Conservation (phyloP, 2,113 vertebrate genomes). For the Cryptotis parvus region DNA sequence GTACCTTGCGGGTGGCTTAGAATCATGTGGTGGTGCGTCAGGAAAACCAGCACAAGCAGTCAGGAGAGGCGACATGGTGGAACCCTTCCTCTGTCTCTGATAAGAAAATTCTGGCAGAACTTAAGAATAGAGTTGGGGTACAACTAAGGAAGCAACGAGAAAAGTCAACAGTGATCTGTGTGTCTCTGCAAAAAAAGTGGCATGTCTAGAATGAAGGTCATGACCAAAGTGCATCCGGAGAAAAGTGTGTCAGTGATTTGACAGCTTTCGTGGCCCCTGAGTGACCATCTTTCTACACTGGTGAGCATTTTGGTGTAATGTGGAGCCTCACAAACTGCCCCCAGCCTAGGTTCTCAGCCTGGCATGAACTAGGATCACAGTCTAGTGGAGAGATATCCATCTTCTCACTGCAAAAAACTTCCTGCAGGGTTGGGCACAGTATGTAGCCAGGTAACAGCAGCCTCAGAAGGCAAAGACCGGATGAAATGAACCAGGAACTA, state of each 20-base stretch:
- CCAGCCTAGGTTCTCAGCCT: not conserved
- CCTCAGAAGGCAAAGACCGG: not conserved
- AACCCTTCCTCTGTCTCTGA: not conserved
- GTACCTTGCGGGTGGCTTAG: not conserved
- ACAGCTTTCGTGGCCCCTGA: not conserved
- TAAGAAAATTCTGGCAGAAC: not conserved
- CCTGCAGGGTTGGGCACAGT: not conserved
- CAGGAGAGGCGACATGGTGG: not conserved
- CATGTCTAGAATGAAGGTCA: not conserved
- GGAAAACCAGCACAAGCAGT: not conserved
- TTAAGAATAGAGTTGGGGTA: not conserved
- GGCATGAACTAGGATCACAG: not conserved
- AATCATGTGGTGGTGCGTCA: rapidly evolving
- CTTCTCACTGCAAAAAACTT: slow-evolving; percentile 32
- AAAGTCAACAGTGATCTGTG: not conserved
- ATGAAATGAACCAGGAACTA: not conserved
- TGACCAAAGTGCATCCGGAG: not conserved
- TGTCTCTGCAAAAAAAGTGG: not conserved
- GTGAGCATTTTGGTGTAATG: not conserved
- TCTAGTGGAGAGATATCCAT: not conserved
- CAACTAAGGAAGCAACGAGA: not conserved
- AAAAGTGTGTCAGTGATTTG: not conserved
- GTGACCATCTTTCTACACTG: not conserved
- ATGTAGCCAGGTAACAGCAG: not conserved
- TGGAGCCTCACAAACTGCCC: not conserved